Evolutionary conservation across 2,888 invertebrate species (phyloP).

Genomic region (Drosophila colorata): DNA sequence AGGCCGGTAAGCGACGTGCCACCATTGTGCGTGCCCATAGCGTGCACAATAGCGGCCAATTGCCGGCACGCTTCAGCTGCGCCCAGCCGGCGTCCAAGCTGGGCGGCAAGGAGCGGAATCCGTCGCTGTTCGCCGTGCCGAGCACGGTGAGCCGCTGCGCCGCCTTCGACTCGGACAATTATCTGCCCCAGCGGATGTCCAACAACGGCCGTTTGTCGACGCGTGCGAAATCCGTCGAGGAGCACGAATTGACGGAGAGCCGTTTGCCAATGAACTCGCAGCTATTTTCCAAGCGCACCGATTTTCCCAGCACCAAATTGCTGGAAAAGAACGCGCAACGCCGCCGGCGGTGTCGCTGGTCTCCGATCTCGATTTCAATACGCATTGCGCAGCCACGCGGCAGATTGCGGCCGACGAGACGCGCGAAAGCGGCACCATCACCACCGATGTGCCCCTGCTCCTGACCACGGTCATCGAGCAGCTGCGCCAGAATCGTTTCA

Average conservation of each 20-base stretch:
- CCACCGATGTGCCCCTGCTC: slow-evolving; percentile 3
- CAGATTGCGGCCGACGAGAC: background rate
- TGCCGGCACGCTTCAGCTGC: background rate
- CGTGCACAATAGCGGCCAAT: background rate
- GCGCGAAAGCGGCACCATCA: slow-evolving; percentile 4
- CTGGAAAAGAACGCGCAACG: background rate
- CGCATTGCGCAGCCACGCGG: slow-evolving; percentile 13
- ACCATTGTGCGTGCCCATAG: background rate
- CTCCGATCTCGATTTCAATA: slow-evolving; percentile 51
- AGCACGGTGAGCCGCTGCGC: background rate
- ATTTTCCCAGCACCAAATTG: slow-evolving; percentile 10
- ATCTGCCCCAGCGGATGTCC: fast-evolving
- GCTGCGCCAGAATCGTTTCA: background rate
- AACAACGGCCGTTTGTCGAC: slow-evolving; percentile 3
- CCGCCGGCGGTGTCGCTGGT: slow-evolving; percentile 12
- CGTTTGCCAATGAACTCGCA: slow-evolving; percentile 33
- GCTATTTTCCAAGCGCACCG: slow-evolving; percentile 23
- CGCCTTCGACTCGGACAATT: fast-evolving
- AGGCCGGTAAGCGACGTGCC: slow-evolving; percentile 5
- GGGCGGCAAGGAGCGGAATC: background rate
- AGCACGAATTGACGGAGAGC: slow-evolving; percentile 1
- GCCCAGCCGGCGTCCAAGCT: no score
- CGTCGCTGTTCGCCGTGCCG: slow-evolving; percentile 40
- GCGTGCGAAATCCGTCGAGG: background rate
- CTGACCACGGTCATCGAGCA: background rate